phyloP scores from a whole-genome alignment of 92 coral and sea anemone genomes.

The Meandrina meandrites region DNA sequence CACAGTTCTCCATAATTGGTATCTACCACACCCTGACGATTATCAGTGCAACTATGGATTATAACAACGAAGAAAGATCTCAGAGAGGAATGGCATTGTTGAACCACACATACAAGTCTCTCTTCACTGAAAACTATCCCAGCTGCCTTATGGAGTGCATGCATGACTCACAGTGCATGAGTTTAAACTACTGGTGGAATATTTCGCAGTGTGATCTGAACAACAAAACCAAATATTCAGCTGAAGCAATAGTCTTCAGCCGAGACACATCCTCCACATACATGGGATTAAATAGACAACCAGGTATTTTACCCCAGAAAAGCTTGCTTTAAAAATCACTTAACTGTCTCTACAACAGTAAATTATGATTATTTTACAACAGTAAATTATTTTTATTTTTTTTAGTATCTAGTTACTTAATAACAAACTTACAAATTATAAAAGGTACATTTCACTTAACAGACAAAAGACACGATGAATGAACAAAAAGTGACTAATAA shows the following conservation, averaged over 20 bases:
- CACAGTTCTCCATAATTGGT: not conserved
- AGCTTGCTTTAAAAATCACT: no score
- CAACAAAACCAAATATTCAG: not conserved
- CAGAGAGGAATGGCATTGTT: conserved; percentile 4
- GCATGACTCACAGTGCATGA: conserved; percentile 8
- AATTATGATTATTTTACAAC: no score
- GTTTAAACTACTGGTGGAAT: conserved; percentile 8
- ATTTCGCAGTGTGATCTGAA: not conserved
- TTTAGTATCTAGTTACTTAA: no score
- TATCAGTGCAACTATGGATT: not conserved
- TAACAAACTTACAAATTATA: no score
- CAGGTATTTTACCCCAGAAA: not conserved
- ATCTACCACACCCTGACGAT: not conserved
- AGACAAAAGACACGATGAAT: no score
- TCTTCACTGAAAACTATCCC: not conserved
- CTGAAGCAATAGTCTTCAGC: not conserved
- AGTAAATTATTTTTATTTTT: no score
- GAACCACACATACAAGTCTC: not conserved
- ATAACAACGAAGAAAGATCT: not conserved
- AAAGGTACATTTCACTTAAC: no score
- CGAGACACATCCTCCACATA: not conserved
- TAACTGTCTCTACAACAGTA: no score
- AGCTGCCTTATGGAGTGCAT: not conserved
- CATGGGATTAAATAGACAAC: conserved; percentile 14
- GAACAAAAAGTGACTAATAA: no score